Conservation (phyloP, 2,797 vertebrate species). For the Pangasius larnaudii region DNA sequence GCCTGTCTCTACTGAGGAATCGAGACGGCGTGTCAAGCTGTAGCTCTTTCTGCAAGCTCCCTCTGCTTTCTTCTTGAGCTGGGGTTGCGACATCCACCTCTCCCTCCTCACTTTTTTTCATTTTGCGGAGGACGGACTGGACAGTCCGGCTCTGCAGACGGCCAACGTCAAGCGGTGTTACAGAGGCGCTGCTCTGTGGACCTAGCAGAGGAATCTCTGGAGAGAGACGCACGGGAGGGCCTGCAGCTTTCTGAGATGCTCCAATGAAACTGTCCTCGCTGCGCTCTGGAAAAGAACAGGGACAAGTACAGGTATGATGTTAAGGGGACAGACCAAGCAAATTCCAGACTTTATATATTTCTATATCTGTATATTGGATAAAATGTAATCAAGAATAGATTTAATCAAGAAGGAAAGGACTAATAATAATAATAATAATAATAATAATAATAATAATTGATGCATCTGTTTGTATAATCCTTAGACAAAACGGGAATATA, state of each 20-base stretch:
- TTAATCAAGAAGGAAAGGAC: background rate
- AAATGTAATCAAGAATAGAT: background rate
- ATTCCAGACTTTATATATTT: background rate
- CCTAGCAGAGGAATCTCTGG: conserved; percentile 71
- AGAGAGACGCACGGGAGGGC: conserved; percentile 57
- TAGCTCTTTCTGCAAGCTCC: conserved; percentile 78
- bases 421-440: background rate
- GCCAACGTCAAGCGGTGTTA: conserved; percentile 89
- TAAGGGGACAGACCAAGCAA: background rate
- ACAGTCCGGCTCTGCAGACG: conserved; percentile 91
- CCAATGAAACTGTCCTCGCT: conserved; percentile 76
- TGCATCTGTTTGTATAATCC: background rate
- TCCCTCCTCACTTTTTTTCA: conserved; percentile 65
- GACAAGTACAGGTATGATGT: background rate
- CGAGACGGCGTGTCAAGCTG: conserved; percentile 94
- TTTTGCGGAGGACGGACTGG: conserved; percentile 80
- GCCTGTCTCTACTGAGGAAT: conserved; percentile 90
- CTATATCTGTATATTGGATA: background rate
- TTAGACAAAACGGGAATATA: background rate
- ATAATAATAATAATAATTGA: background rate
- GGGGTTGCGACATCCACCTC: conserved; percentile 52
- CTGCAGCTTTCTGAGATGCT: conserved; percentile 72
- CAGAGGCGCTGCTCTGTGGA: conserved; percentile 73
- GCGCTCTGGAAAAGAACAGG: conserved; percentile 61
- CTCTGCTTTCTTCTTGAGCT: conserved; percentile 55